phyloP scores from a whole-genome alignment of 1,140 invertebrate genomes.

The Dinoponera quadriceps region DNA sequence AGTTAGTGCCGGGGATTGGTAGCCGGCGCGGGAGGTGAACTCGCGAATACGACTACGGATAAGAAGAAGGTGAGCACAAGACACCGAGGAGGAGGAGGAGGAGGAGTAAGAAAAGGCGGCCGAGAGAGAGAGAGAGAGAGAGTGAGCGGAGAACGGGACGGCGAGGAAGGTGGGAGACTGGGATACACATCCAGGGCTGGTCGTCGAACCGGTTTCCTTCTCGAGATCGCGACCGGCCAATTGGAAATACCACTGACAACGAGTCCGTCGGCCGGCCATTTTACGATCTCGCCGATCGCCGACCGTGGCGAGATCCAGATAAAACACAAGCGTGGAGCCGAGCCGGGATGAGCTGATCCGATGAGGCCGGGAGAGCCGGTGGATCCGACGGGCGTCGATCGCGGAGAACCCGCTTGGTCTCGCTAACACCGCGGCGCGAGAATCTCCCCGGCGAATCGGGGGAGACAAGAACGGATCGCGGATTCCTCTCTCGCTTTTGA shows the following conservation, averaged over 20 bases:
- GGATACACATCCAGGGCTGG: conserved; percentile 53
- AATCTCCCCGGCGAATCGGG: conserved; percentile 45
- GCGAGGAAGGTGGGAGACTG: conserved; percentile 28
- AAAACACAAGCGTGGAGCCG: conserved; percentile 33
- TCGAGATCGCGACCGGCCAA: conserved; percentile 72
- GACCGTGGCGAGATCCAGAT: conserved; percentile 54
- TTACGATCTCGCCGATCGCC: conserved; percentile 65
- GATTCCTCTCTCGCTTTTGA: conserved; percentile 25
- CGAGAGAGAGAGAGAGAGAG: not conserved
- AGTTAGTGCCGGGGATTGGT: conserved; percentile 63
- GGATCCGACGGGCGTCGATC: not conserved
- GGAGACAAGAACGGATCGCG: conserved; percentile 39
- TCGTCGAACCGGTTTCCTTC: conserved; percentile 74
- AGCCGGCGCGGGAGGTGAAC: conserved; percentile 50
- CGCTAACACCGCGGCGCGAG: conserved; percentile 15
- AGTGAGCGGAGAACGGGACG: conserved; percentile 8
- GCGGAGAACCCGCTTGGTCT: conserved; percentile 5
- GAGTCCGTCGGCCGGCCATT: conserved; percentile 62
- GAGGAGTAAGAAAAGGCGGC: not conserved
- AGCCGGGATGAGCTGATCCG: not conserved
- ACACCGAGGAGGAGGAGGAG: conserved; percentile 37
- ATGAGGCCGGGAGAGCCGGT: not conserved
- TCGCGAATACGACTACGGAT: conserved; percentile 18
- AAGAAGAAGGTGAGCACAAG: conserved; percentile 28
- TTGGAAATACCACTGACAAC: conserved; percentile 77